Percentiles rank a stretch among this genome's conserved stretches.
Evolutionary conservation across 2,888 invertebrate genomes (phyloP).

Genomic region (Hydrotaea cyrtoneurina): DNA sequence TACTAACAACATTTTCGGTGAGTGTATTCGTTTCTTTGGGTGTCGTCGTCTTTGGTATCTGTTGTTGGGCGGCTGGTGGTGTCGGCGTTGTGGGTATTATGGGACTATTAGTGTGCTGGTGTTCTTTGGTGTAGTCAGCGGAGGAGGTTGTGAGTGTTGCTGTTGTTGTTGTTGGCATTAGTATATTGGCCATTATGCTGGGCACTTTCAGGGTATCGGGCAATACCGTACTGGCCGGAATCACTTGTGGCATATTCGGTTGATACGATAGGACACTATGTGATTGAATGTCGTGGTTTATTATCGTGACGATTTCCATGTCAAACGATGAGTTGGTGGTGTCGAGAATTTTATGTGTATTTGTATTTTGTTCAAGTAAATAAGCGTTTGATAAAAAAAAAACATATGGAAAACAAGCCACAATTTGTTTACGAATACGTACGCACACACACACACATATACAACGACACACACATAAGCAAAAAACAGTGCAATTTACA

Average conservation of each 20-base stretch:
- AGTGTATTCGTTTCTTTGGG: constrained; percentile 43
- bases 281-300: constrained; percentile 29
- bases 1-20: constrained; percentile 38
- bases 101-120: not conserved
- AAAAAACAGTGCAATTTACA: constrained; percentile 66
- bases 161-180: constrained; percentile 57
- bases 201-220: constrained; percentile 71
- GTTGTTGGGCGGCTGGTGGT: constrained; percentile 36
- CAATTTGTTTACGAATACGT: constrained; percentile 64
- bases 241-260: constrained; percentile 74
- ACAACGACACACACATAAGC: constrained; percentile 65
- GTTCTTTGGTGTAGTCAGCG: constrained; percentile 22
- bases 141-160: constrained; percentile 19
- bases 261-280: constrained; percentile 79
- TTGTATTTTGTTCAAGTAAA: constrained; percentile 26
- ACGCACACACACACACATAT: constrained; percentile 59
- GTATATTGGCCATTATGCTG: constrained; percentile 64
- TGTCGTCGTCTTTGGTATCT: constrained; percentile 42
- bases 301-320: constrained; percentile 38
- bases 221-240: constrained; percentile 69
- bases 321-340: constrained; percentile 35
- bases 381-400: constrained; percentile 71
- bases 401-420: constrained; percentile 65
- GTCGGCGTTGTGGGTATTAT: constrained; percentile 47
- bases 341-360: constrained; percentile 41